Evolutionary conservation across 64 coral and sea anemone genomes (phyloP), one percentile per base, ranked within the genome.

Genomic region (Actinia tenebrosa): DNA sequence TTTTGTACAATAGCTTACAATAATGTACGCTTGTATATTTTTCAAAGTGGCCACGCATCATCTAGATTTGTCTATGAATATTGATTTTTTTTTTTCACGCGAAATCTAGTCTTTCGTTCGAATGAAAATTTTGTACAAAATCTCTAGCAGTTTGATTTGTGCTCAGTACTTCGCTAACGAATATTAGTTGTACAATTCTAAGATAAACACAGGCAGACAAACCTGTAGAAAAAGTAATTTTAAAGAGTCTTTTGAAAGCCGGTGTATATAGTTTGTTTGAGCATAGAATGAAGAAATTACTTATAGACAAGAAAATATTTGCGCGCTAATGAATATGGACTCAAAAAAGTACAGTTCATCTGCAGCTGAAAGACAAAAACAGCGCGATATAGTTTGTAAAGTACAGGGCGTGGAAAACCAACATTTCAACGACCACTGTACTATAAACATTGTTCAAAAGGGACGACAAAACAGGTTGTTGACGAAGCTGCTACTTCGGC

Each of bases 381-480:
- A 75, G n/a, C 69, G 25, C 23, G 25, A 75, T n/a, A 30, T 42
- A 75, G 23, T 45, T 81, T 10, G 43, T 81, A 45, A 81, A 81
- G 79, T 6, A 13, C 20, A 18, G 45, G 79, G 79, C 79, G 79
- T 81, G 79, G 43, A 81, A 53, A 81, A n/a, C 19, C n/a, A 81
- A 81, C 79, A 81, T 75, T 75, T 75, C 25, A 75, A 75, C 11
- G 27, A 75, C 69, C 14, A 75, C 23, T 75, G 3, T 75, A 42
- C 11, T 27, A 25, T 75, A 42, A 75, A 75, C 27, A 75, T 75
- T 13, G 69, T 75, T 75, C 69, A 75, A 75, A 50, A 16, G 16
- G 79, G 18, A 22, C 43, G 44, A 81, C n/a, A 75, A 42, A 75
- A 30, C 79, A 4, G 79, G 15, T 81, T 81, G 44, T 81, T 45